Base-by-base conservation (phyloP, 2,888 invertebrate genomes). In the Drosophila diplacantha region DNA sequence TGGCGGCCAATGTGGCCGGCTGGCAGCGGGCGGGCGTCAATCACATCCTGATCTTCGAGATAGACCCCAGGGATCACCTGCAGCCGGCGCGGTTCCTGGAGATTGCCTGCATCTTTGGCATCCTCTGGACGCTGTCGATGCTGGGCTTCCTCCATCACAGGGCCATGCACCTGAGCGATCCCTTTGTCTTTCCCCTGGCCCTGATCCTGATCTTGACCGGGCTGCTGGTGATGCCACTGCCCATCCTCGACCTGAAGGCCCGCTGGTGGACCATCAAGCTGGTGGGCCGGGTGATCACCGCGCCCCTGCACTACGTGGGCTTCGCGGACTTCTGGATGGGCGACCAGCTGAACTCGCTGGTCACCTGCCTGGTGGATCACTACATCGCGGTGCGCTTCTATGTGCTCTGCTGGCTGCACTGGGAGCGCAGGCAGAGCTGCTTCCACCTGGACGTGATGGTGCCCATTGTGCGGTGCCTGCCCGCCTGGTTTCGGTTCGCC, bases 251-350 rank as follows among this genome's bases (percentile, higher is more conserved):
- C 67, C 94, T 96, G 84, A 95, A 95, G 82, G 96, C 97, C 0
- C 89, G 98, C 71, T 95, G 96, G 89, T 98, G 98, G 98, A 71
- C 71, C 0, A 66, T 78, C 6, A 64, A 67, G 12, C 26, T 81
- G 39, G 51, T 79, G 95, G 93, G 93, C 63, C 92, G 95, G 32
- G 93, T 97, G 64, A 83, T 96, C 32, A 91, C 93, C 29, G 96
- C 98, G 0, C 98, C 98, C 26, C 95, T 97, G 85, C 93, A 94
- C 85, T 94, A 94, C 72, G 98, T 98, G 9, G 92, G 94, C 35
- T 98, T 98, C 87, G 97, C 98, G 12, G 98, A 98, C 89, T 98
- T 98, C 90, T 98, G 98, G 98, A 92, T 98, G 87, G 98, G 77
- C 6, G 98, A 98, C 89, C 98, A 98, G 87, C 90, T 98, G 85